phyloP scores from a whole-genome alignment of 2,797 vertebrate genomes.

The Sebastes oblongus region DNA sequence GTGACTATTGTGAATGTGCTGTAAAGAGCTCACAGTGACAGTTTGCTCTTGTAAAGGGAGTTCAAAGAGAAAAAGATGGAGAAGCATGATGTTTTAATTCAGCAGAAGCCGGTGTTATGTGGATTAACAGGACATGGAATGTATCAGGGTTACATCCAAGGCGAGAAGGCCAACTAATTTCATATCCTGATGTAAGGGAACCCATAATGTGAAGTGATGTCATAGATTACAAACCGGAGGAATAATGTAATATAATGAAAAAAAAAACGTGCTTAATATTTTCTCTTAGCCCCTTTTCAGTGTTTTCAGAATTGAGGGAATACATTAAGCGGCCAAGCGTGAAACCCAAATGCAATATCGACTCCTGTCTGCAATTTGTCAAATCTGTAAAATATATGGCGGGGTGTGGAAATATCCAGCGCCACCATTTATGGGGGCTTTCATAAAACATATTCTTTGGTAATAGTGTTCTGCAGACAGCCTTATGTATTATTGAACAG shows the following conservation, averaged over 20 bases:
- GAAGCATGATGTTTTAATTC: neutral
- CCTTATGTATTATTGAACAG: constrained; percentile 84
- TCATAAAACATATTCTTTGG: constrained; percentile 83
- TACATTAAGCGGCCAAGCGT: constrained; percentile 61
- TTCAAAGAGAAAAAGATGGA: neutral
- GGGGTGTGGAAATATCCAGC: constrained; percentile 66
- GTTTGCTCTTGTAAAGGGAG: too few relatives aligned
- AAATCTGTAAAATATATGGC: constrained; percentile 77
- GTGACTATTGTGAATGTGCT: neutral
- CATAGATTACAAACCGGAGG: constrained; percentile 27
- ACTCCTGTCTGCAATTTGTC: constrained; percentile 73
- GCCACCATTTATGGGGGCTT: constrained; percentile 72
- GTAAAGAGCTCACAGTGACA: neutral
- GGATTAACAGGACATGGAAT: neutral
- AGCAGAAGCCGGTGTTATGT: neutral
- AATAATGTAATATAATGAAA: constrained; percentile 42
- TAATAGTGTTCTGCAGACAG: constrained; percentile 77
- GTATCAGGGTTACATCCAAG: neutral
- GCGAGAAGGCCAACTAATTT: constrained; percentile 4
- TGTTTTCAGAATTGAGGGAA: constrained; percentile 57
- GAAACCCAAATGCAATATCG: constrained; percentile 72
- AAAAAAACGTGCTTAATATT: constrained; percentile 45
- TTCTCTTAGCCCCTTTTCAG: constrained; percentile 39
- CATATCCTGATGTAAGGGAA: neutral
- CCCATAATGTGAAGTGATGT: constrained; percentile 20